These are phyloP conservation scores for Cataglyphis hispanica DNA, from an alignment of 1,140 invertebrate species.

Conservation along the genomic window DNA sequence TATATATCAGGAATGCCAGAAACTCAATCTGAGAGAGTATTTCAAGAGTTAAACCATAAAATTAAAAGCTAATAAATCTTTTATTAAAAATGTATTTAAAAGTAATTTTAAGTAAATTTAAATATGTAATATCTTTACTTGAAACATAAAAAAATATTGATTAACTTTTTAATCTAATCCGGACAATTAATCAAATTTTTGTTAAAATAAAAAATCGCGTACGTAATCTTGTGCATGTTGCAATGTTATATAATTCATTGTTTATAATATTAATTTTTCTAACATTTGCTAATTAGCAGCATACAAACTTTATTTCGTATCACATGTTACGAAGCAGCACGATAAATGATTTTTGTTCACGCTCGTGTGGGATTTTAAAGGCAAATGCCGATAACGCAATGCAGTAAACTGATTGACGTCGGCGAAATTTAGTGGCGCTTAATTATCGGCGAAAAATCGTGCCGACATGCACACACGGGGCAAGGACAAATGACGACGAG, in stretches of 20 bases:
- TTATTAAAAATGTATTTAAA: neutral
- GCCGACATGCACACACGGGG: neutral
- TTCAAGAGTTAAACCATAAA: neutral
- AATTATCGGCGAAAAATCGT: constrained; percentile 74
- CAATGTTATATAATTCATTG: neutral
- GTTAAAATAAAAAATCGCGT: neutral
- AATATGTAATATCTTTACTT: neutral
- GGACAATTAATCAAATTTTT: neutral
- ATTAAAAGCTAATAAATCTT: neutral
- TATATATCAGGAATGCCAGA: neutral
- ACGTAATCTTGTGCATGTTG: neutral
- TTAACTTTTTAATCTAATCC: no score
- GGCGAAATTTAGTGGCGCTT: constrained; percentile 72
- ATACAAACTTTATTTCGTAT: constrained; percentile 34
- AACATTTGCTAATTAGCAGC: neutral
- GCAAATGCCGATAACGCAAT: constrained; percentile 48
- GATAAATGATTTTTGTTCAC: constrained; percentile 18
- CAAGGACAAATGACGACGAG: constrained; percentile 26
- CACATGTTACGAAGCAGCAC: neutral
- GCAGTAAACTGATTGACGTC: constrained; percentile 58
- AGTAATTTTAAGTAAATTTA: neutral
- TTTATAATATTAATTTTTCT: neutral
- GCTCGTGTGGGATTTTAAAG: constrained; percentile 4
- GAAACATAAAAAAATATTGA: neutral
- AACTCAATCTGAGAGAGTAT: neutral